Evolutionary conservation across 2,113 vertebrate genomes (phyloP), one percentile per base, ranked within the genome.

Genomic region (Ceratotherium simum): DNA sequence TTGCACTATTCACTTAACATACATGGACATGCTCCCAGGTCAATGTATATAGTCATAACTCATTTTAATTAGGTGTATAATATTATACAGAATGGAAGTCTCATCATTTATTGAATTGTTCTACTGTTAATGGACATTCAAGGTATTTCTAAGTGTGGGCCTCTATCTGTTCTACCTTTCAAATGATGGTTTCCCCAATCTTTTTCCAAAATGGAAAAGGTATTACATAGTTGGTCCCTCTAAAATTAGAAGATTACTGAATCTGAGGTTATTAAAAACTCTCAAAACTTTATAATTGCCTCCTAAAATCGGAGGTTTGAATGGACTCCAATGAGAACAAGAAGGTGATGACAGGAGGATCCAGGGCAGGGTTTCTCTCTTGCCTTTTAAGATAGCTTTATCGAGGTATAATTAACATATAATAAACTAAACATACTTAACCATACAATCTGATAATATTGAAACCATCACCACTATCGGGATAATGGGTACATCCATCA

Each of bases 171-270:
- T 56, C 8, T 81, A 39, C 42, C 42, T 62, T 67, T 46, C 36
- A 75, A 82, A 56, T 86, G 29, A 62, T 76, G 56, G 31, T 58
- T 76, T 88, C n/a, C 51, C 12, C 23, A 51, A 8, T 9, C 70
- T 67, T 65, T 76, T 73, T 60, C 12, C 8, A 76, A 54, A 82
- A 69, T 62, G 11, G 64, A n/a, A 60, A 93, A 95, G 21, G 29
- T 21, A 69, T 69, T 93, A 67, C 42, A 39, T 33, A 69, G 67
- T 87, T 70, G 29, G 17, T 25, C 10, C 27, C 20, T 64, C n/a
- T 82, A 90, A 69, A 86, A 87, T 69, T 36, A 90, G 58, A 90
- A 82, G n/a, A 75, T 54, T 76, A 39, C 12, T 70, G 48, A 90
- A 81, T 86, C 36, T 70, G 20, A 39, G 27, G 73, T 51, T 83